Evolutionary conservation across 2,888 invertebrate species (phyloP), one percentile per base, ranked within the genome.

Genomic region (Marasmarcha lunaedactyla): DNA sequence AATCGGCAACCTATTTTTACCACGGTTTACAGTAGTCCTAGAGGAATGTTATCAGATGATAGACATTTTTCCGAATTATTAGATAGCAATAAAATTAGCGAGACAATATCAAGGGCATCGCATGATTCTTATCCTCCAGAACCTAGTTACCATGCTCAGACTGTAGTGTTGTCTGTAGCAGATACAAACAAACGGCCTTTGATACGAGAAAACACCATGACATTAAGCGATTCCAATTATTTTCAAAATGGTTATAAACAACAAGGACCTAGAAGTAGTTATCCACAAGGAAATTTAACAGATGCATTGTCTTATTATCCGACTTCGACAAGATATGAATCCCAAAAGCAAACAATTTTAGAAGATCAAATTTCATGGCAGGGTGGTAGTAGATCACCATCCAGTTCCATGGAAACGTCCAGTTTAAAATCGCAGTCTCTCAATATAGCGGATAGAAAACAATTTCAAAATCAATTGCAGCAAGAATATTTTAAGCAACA

Each of bases 241-340:
- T 74, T 71, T 63, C 87, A 57, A 86, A 89, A 90, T 54, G 90
- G 90, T 39, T 89, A 88, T 56, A 90, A 90, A 71, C 76, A 79
- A 33, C 84, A 86, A 1, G 85, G 87, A 68, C 88, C 89, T 55
- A 84, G 90, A 41, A 83, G 87, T 25, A 89, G 88, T 73, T 91
- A 90, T 55, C 90, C 91, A 33, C 86, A 89, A 1, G 88, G 90
- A 2, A 88, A 86, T 59, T 85, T 94, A 14, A 93, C 92, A 0
- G 93, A 94, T 62, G 91, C 92, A 10, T 72, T 94, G 5, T 90
- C 91, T 0, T 94, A 92, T 53, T 94, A 94, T 65, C 93, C 93
- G 1, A 90, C 90, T 1, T 90, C 88, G 26, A 86, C 84, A 38
- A 70, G 88, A 46, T 88, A 88, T 50, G 88, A 88, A 37, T 74